Percentiles rank a stretch among this genome's conserved stretches.
Conservation (phyloP, 2,888 invertebrate genomes). For the Pyrrhosoma nymphula region DNA sequence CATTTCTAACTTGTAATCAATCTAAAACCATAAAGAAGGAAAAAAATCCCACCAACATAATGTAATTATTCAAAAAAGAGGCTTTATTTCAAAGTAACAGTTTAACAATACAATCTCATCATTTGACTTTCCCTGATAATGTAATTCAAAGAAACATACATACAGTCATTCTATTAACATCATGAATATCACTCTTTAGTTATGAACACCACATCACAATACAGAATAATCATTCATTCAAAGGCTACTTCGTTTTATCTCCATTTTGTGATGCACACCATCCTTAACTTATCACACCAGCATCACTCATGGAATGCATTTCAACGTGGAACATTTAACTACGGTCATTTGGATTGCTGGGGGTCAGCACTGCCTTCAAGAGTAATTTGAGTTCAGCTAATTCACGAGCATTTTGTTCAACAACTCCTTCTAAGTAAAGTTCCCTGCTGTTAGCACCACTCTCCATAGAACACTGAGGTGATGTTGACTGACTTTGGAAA, state of each 20-base stretch:
- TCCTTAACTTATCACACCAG: not conserved
- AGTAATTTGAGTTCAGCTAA: constrained; percentile 60
- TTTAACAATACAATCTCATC: constrained; percentile 63
- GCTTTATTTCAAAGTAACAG: constrained; percentile 57
- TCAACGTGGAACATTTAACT: not conserved
- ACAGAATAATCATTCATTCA: not conserved
- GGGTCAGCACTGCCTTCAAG: constrained; percentile 31
- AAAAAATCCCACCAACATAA: too few relatives aligned
- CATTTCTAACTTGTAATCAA: too few relatives aligned
- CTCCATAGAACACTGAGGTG: not conserved
- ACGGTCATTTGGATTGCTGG: constrained; percentile 1
- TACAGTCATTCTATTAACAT: not conserved
- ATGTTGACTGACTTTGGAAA: constrained; percentile 19
- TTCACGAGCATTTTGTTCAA: constrained; percentile 52
- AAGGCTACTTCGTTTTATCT: not conserved
- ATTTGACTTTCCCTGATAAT: not conserved
- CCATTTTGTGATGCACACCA: not conserved
- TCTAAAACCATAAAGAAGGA: too few relatives aligned
- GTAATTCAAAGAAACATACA: not conserved
- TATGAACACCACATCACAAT: not conserved
- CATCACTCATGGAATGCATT: not conserved
- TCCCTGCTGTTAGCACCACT: constrained; percentile 15
- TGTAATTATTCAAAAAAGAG: constrained; percentile 19
- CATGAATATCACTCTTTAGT: not conserved
- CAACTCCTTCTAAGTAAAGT: constrained; percentile 17